Base-by-base conservation (phyloP, 2,888 invertebrate species). In the Epinotia nisella region DNA sequence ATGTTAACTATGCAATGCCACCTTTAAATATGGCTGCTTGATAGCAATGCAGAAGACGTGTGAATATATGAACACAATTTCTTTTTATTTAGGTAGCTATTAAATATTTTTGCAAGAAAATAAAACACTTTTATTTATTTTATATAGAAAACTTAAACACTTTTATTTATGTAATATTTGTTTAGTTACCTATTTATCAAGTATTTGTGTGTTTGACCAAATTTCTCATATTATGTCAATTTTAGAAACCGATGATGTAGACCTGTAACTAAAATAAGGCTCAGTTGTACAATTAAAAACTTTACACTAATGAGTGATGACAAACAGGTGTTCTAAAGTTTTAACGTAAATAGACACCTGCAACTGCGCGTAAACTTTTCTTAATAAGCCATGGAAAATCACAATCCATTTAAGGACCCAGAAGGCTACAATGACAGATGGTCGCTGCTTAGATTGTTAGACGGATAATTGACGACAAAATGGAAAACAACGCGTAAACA, bases 371-470 rank as follows among this genome's bases (percentile, higher is more conserved):
- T 65, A 21, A 66, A 49, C 39, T 56, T 61, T 55, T 62, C 60
- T 62, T 21, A 61, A 72, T 68, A 55, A 55, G 55, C 55, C 41
- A 64, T 69, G 73, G 73, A 73, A 73, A 73, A 73, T 64, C 53
- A 73, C 73, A 51, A 41, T 15, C 68, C 69, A 45, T 59, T 24
- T 73, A 73, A 73, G 73, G 69, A 53, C 17, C 69, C 19, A 69
- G 73, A 73, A 73, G 73, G 69, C 64, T 72, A 39, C 67, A 0
- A 35, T 51, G 68, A 69, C 73, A 73, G 73, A 73, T 73, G 73
- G 73, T 59, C 72, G 72, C 55, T 60, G 35, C 62, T 68, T 69
- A 73, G 73, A 73, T 73, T 62, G 68, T 55, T 56, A 58, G 58
- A 35, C 39, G 69, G 69, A 73, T 69, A 73, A 68, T 71, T 60